Base-by-base conservation (phyloP, 2,888 invertebrate species). In the Tortricodes alternella region DNA sequence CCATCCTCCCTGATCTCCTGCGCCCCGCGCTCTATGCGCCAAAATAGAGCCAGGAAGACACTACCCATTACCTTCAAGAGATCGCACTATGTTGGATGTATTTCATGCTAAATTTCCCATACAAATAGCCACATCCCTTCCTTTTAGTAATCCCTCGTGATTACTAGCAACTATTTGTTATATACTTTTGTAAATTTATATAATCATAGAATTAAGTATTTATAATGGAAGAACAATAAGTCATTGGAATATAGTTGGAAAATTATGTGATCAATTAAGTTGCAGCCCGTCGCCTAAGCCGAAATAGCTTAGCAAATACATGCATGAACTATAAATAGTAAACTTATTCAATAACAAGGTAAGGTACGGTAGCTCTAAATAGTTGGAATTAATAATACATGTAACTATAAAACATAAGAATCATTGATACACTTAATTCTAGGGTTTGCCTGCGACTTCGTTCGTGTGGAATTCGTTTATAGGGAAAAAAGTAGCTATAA, bases 21-120 rank as follows among this genome's bases (percentile, higher is more conserved):
- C 59, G 62, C 62, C 62, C 62, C 52, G 57, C 55, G 50, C 56
- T 41, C 53, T 58, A 62, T 60, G 57, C 56, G 15, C 24, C 57
- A 50, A 44, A 60, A 62, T 57, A 60, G 57, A 64, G 61, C 67
- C 61, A 66, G 63, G 68, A 67, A 66, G 61, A 62, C 58, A 68
- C 71, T 74, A 74, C 70, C 66, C 73, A 74, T 72, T 65, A 73
- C 70, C 64, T 71, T 66, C 68, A 38, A 63, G 72, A 68, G 72
- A 66, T 71, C 70, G 62, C 57, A 53, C 62, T 73, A 74, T 74
- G 77, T 73, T 74, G 74, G 73, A 70, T 49, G 34, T 64, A 66
- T 62, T 60, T 60, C 53, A 60, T 63, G 65, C 66, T 70, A 70
- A 70, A 71, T 71, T 66, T 68, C 60, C 39, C 44, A 53, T 49